Evolutionary conservation across 1,140 invertebrate species (phyloP).

Genomic region (Harpegnathos saltator): DNA sequence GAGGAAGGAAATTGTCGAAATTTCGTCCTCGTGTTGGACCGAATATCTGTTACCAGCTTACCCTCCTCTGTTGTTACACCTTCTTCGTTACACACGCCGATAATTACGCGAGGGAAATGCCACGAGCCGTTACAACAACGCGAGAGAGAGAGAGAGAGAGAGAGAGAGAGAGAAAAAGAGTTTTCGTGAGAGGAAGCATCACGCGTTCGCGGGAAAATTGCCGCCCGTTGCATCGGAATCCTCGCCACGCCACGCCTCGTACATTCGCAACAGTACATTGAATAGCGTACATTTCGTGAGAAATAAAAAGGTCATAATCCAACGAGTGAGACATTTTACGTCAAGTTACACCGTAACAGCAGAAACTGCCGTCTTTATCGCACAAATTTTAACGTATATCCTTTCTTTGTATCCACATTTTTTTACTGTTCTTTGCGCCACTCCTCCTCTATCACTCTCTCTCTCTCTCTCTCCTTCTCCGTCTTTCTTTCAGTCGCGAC

Average conservation of each 20-base stretch:
- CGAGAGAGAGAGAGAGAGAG: too few relatives aligned
- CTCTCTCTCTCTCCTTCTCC: too few relatives aligned
- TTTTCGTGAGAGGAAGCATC: not conserved
- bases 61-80: too few relatives aligned
- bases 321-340: not conserved
- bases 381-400: constrained; percentile 40
- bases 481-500: constrained; percentile 20
- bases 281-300: constrained; percentile 3
- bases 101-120: too few relatives aligned
- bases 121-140: too few relatives aligned
- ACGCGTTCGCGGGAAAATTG: too few relatives aligned
- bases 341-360: not conserved
- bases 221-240: not conserved
- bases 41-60: too few relatives aligned
- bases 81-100: too few relatives aligned
- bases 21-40: too few relatives aligned
- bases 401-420: constrained; percentile 35
- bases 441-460: not conserved
- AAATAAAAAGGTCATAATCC: constrained; percentile 5
- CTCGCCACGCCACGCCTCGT: too few relatives aligned
- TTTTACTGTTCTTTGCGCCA: constrained; percentile 17
- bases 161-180: too few relatives aligned
- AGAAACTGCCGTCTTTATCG: not conserved
- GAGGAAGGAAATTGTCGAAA: too few relatives aligned
- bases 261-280: not conserved